A percentile compares a stretch with the other conserved stretches of the same genome.
These are phyloP conservation scores for Leucosticte australis DNA, from an alignment of 2,113 vertebrate genomes.

Conservation along the genomic window DNA sequence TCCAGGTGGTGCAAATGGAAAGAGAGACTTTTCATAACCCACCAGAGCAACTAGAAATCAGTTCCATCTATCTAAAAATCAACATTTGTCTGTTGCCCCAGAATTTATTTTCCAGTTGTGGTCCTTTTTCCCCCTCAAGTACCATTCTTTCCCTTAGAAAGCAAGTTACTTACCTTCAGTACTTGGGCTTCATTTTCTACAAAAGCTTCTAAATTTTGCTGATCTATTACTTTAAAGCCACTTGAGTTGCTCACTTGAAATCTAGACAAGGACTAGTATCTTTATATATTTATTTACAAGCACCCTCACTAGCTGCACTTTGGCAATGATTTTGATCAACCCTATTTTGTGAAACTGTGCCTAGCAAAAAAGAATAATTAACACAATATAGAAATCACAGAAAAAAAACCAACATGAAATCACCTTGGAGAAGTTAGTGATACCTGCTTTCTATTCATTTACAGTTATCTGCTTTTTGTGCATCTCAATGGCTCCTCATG, in stretches of 20 bases:
- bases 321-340: neutral
- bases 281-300: neutral
- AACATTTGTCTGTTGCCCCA: neutral
- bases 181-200: neutral
- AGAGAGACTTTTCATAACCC: neutral
- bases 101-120: neutral
- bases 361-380: neutral
- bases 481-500: rapidly evolving
- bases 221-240: neutral
- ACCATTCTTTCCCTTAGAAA: neutral
- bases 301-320: neutral
- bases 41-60: neutral
- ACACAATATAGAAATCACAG: too few species aligned
- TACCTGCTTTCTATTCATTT: neutral
- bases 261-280: neutral
- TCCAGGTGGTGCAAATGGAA: neutral
- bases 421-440: rapidly evolving
- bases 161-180: neutral
- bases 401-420: neutral
- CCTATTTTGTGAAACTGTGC: neutral
- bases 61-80: neutral
- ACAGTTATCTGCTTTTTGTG: neutral
- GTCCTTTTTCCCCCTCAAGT: too few species aligned
- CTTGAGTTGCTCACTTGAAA: neutral
- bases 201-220: neutral